A percentile compares a stretch with the other conserved stretches of the same genome.
phyloP scores from a whole-genome alignment of 2,797 vertebrate species.

The Rhabdophis nuchalis region DNA sequence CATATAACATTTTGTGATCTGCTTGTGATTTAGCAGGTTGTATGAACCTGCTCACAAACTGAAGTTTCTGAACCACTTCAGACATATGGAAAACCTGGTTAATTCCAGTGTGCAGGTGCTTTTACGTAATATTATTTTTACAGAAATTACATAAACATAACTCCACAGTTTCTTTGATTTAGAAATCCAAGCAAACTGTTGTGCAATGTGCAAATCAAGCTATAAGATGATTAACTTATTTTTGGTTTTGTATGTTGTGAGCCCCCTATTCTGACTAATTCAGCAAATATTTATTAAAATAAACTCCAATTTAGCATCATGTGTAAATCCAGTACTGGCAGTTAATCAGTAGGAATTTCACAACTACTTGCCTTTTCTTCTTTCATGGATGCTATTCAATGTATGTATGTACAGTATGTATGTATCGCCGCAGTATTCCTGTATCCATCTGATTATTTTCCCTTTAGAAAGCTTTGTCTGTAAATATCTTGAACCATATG shows the following conservation, averaged over 20 bases:
- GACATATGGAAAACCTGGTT: background rate
- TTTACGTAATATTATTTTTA: background rate
- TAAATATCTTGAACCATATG: slow-evolving; percentile 18
- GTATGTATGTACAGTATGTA: too few species aligned
- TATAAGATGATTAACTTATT: background rate
- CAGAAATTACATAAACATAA: background rate
- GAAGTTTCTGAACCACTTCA: background rate
- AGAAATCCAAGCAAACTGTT: background rate
- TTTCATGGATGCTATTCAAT: background rate
- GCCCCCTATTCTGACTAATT: background rate
- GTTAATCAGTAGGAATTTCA: background rate
- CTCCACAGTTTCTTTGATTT: background rate
- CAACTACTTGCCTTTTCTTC: background rate
- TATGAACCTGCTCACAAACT: background rate
- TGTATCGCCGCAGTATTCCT: background rate
- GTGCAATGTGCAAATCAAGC: background rate
- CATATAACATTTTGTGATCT: background rate
- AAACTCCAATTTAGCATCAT: background rate
- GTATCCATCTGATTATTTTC: slow-evolving; percentile 28
- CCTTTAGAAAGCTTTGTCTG: slow-evolving; percentile 36
- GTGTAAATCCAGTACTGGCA: background rate
- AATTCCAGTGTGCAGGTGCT: background rate
- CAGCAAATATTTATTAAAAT: background rate
- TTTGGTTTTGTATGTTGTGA: background rate
- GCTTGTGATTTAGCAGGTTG: background rate